Conservation (phyloP, 1,140 invertebrate species). For the Aphelenchoides fujianensis region DNA sequence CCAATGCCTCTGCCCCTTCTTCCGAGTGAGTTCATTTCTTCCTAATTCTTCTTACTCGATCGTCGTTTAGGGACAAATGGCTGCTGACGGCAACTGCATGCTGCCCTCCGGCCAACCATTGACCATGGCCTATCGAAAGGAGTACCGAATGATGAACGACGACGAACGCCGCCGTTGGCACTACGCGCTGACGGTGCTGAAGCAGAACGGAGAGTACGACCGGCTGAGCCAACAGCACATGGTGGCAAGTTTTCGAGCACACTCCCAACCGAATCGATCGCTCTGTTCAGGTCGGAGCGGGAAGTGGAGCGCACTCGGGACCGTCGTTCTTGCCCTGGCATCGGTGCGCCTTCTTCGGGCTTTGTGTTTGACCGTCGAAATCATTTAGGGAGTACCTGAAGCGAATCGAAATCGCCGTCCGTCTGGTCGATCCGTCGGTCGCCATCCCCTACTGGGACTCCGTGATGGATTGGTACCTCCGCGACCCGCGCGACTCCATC, state of each 20-base stretch:
- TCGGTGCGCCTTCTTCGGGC: too few relatives aligned
- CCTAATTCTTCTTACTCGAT: background rate
- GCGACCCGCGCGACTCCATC: conserved; percentile 61
- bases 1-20: conserved; percentile 58
- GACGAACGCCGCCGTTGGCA: conserved; percentile 63
- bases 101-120: conserved; percentile 40
- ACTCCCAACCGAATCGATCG: conserved; percentile 54
- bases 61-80: conserved; percentile 46
- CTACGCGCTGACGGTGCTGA: conserved; percentile 62
- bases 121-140: conserved; percentile 60
- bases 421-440: conserved; percentile 57
- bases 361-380: too few relatives aligned
- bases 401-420: conserved; percentile 58
- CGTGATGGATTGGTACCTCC: conserved; percentile 43
- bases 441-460: conserved; percentile 62
- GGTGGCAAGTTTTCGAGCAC: conserved; percentile 38
- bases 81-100: conserved; percentile 46
- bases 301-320: conserved; percentile 52
- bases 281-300: conserved; percentile 56
- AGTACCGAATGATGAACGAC: conserved; percentile 64
- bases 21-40: conserved; percentile 39
- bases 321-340: conserved; percentile 60
- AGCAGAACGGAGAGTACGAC: conserved; percentile 62
- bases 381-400: conserved; percentile 42
- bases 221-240: conserved; percentile 47